These are phyloP conservation scores for Leptopilina boulardi DNA, from an alignment of 1,140 invertebrate genomes.

Conservation along the genomic window DNA sequence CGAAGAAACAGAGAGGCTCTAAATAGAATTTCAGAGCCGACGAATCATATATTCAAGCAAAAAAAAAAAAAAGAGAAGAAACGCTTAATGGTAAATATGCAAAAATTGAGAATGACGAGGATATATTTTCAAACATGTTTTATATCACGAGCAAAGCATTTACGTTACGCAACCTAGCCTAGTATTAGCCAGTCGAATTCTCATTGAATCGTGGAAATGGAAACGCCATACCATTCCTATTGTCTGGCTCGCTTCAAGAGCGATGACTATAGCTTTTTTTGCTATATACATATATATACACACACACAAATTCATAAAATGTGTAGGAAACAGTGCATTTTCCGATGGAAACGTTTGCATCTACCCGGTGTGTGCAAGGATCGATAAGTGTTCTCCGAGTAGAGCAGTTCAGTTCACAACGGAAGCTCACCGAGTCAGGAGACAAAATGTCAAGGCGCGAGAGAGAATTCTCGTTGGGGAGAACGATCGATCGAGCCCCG, in stretches of 20 bases:
- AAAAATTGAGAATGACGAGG: neutral
- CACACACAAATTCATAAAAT: neutral
- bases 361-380: conserved; percentile 7
- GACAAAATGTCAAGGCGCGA: conserved; percentile 33
- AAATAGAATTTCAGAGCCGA: no score
- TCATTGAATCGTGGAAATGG: conserved; percentile 30
- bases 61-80: neutral
- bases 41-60: no score
- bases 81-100: neutral
- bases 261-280: conserved; percentile 3
- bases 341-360: conserved; percentile 28
- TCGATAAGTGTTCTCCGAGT: conserved; percentile 32
- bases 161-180: conserved; percentile 4
- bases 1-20: no score
- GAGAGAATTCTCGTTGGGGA: conserved; percentile 33
- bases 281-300: neutral
- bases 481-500: conserved; percentile 27
- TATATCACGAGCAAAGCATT: neutral
- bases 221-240: neutral
- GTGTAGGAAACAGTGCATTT: conserved; percentile 19
- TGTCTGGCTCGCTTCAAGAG: conserved; percentile 5
- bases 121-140: neutral
- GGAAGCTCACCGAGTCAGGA: conserved; percentile 24
- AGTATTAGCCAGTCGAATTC: neutral
- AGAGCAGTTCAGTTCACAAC: conserved; percentile 31